Evolutionary conservation across 2,888 invertebrate genomes (phyloP).

Genomic region (Habrosyne pyritoides): DNA sequence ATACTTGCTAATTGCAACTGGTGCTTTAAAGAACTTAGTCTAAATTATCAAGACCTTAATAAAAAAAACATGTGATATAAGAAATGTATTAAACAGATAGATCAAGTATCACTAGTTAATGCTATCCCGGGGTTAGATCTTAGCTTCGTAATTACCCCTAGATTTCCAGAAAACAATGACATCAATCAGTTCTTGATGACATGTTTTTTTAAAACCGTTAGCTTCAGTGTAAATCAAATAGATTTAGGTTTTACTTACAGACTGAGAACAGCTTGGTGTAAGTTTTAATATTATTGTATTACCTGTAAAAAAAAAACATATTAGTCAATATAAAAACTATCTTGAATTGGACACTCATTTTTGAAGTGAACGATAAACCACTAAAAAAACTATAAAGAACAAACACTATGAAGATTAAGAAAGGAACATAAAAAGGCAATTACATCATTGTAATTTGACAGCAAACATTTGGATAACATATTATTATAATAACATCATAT

Average conservation of each 20-base stretch:
- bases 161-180: slow-evolving; percentile 29
- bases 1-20: too few species aligned
- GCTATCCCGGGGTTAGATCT: slow-evolving; percentile 36
- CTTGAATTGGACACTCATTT: too few species aligned
- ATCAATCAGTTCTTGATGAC: slow-evolving; percentile 21
- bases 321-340: too few species aligned
- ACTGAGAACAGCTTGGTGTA: neutral
- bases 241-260: neutral
- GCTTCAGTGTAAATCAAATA: too few species aligned
- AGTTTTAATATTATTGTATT: neutral
- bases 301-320: neutral
- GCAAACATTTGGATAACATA: neutral
- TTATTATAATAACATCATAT: neutral
- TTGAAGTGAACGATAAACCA: neutral
- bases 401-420: neutral
- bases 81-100: slow-evolving; percentile 13
- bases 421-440: neutral
- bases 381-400: neutral
- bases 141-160: slow-evolving; percentile 25
- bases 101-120: slow-evolving; percentile 30
- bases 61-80: too few species aligned
- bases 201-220: too few species aligned
- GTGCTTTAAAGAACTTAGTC: too few species aligned
- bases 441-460: neutral
- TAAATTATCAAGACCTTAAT: too few species aligned